Evolutionary conservation across 2,113 vertebrate species (phyloP), one percentile per base, ranked within the genome.

Genomic region (Antigone vipio): DNA sequence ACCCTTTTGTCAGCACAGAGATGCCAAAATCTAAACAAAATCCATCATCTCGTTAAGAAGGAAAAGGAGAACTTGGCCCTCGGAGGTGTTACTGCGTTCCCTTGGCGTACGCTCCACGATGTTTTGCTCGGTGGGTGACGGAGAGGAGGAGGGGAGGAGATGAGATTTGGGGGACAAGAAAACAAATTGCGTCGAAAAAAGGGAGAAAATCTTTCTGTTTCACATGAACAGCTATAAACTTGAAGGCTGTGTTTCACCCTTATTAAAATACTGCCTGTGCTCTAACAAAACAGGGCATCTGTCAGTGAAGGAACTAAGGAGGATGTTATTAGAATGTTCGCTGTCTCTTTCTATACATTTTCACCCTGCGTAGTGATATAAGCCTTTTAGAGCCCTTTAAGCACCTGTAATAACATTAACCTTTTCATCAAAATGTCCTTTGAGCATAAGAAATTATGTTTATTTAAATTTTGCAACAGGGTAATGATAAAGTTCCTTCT

Each of bases 371-470:
- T 7, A 8, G 5, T 50, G 94, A 91, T 93, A 91, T 62, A 63
- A 93, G 24, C 64, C 58, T 97, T 95, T 87, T 55, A 85, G 80
- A 95, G 84, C 50, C 66, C 87, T 91, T 93, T 66, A 79, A 92
- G 74, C 95, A 96, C 94, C 95, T 97, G 95, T 85, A 96, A 96
- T 88, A 96, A 94, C 93, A 96, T 89, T 42, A 85, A 95, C 59
- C 80, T 95, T 95, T 91, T 87, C 92, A 89, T 69, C 96, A 62
- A 60, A 87, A 85, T 40, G 55, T 89, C 89, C 77, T 93, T 55
- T 62, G 69, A 95, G 94, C 80, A 13, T 63, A 89, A 87, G 45
- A 95, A 96, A 95, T 91, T 6, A 35, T 89, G 86, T 96, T 95
- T 96, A 78, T 93, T 95, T 95, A 23, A 79, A 82, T 87, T 79